Evolutionary conservation across 2,888 invertebrate genomes (phyloP), one percentile per base, ranked within the genome.

Genomic region (Amitus sp.): DNA sequence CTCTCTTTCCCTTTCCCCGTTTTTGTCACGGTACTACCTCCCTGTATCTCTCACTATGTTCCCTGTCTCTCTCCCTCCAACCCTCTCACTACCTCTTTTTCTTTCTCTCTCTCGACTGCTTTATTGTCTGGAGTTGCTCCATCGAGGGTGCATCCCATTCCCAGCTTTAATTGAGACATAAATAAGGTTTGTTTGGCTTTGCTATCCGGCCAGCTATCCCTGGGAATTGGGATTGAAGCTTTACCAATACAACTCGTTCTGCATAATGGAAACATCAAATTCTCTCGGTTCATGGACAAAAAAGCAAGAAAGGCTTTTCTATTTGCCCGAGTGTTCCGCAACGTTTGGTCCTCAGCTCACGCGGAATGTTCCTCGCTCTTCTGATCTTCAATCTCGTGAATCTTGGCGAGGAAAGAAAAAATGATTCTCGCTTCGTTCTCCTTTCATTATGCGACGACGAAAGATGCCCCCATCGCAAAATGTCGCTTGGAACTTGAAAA

Each of bases 101-200:
- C 62, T 49, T 48, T 58, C 64, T 60, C 39, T 19, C 58, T 57
- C 56, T 46, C 58, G 64, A 64, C 62, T 64, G 61, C 60, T 82
- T 82, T 82, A 82, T 82, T 78, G 79, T 80, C 78, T 76, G 77
- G 75, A 80, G 82, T 76, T 73, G 78, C 80, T 82, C 78, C 78
- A 82, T 82, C 80, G 82, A 81, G 82, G 82, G 82, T 81, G 82
- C 82, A 82, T 81, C 81, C 82, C 81, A 82, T 82, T 82, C 79
- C 80, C 73, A 69, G 75, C 77, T 81, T 82, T 82, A 82, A 82
- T 82, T 82, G 82, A 82, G 82, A 82, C 82, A 82, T 82, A 82
- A 82, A 82, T 81, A 82, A 82, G 81, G 80, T 82, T 82, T 82
- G 82, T 82, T 82, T 82, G 82, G 82, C 81, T 82, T 80, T 77